Evolutionary conservation across 2,888 invertebrate genomes (phyloP).

Genomic region (Drosophila pseudotakahashii): DNA sequence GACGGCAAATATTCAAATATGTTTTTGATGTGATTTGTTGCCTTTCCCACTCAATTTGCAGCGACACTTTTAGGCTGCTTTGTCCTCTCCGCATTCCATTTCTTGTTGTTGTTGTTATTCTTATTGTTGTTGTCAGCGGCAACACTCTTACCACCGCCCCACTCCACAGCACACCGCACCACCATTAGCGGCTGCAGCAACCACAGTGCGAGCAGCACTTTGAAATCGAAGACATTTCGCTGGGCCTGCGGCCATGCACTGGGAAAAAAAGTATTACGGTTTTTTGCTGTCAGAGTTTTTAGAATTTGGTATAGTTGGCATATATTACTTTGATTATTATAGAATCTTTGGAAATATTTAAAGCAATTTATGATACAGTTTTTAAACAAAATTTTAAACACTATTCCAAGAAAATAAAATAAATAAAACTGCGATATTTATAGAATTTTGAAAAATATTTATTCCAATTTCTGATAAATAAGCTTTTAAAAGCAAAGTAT

Average conservation of each 20-base stretch:
- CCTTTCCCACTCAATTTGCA: slow-evolving; percentile 66
- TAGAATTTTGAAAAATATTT: too few relatives aligned
- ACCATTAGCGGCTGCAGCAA: slow-evolving; percentile 64
- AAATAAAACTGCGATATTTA: too few relatives aligned
- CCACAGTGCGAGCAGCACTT: slow-evolving; percentile 59
- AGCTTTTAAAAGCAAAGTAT: too few relatives aligned
- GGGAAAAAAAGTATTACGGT: background rate
- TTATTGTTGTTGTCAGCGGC: slow-evolving; percentile 72
- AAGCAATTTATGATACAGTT: too few relatives aligned
- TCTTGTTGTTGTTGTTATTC: slow-evolving; percentile 53
- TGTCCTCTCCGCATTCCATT: slow-evolving; percentile 33
- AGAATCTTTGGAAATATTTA: too few relatives aligned
- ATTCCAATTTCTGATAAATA: too few relatives aligned
- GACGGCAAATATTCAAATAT: slow-evolving; percentile 80
- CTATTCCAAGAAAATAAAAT: too few relatives aligned
- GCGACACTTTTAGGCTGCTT: slow-evolving; percentile 62
- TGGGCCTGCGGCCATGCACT: slow-evolving; percentile 35
- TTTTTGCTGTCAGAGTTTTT: too few relatives aligned
- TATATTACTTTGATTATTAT: too few relatives aligned
- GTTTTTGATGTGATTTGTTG: slow-evolving; percentile 79
- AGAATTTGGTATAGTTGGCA: too few relatives aligned
- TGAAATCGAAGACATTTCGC: slow-evolving; percentile 76
- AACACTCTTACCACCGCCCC: slow-evolving; percentile 56
- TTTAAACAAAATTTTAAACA: too few relatives aligned
- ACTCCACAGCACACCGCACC: slow-evolving; percentile 27